phyloP scores from a whole-genome alignment of 2,888 invertebrate genomes.

The Drosophila subquinaria region DNA sequence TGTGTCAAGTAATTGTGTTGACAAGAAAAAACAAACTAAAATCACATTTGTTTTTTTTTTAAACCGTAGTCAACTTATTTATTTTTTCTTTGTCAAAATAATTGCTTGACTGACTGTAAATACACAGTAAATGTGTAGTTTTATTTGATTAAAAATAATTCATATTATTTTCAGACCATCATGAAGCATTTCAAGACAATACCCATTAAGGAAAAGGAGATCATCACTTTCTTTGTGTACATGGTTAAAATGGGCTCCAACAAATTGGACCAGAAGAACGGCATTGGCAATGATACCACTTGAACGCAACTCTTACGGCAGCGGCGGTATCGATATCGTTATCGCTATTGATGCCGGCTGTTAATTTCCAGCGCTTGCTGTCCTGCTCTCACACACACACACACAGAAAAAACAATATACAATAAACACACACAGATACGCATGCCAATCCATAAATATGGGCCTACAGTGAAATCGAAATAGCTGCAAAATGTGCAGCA shows the following conservation, averaged over 20 bases:
- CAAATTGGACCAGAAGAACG: constrained; percentile 85
- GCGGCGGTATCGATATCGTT: constrained; percentile 29
- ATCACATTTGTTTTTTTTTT: neutral
- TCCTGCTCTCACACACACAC: constrained; percentile 23
- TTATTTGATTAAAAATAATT: neutral
- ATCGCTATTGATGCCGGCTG: constrained; percentile 39
- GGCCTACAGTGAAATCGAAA: constrained; percentile 44
- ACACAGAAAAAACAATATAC: neutral
- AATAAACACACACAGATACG: constrained; percentile 9
- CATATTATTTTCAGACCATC: constrained; percentile 89
- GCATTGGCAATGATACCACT: constrained; percentile 84
- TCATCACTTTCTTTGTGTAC: constrained; percentile 97
- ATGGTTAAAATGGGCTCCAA: constrained; percentile 94
- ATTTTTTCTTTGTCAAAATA: neutral
- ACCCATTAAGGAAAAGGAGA: constrained; percentile 97
- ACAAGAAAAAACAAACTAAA: neutral
- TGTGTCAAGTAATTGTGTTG: neutral
- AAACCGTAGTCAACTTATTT: too few relatives aligned
- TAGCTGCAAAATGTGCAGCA: constrained; percentile 9
- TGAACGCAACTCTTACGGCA: constrained; percentile 56
- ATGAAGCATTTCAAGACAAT: constrained; percentile 98
- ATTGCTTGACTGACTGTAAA: neutral
- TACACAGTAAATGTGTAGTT: neutral
- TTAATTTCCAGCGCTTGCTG: constrained; percentile 34
- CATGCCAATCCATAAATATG: constrained; percentile 1